Base-by-base conservation (phyloP, 2,113 vertebrate genomes). In the Tympanuchus pallidicinctus region DNA sequence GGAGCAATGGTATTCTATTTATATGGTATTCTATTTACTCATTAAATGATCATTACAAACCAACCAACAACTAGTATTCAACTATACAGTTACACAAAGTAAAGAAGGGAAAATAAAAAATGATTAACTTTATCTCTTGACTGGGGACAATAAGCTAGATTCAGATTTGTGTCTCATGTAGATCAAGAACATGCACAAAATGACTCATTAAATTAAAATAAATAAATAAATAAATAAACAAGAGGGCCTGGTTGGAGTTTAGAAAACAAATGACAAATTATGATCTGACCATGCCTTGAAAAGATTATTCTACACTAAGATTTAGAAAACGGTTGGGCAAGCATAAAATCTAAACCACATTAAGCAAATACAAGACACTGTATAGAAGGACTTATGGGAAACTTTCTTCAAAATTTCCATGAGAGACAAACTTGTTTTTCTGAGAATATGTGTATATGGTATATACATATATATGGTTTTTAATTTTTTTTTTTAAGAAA, bases 41-140 rank as follows among this genome's bases (percentile, higher is more conserved):
- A 56, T 84, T 81, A 79, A 72, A 92, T 19, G 93, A 72, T 88
- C 43, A 64, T 75, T 83, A 70, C 17, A 83, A 86, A 89, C 54
- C 77, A 95, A 74, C 64, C 59, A 95, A 40, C 56, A 90, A 79
- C 90, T 82, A 72, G 36, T 63, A 79, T 78, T 76, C 3, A 10
- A 8, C 77, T 82, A 20, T 1, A 82, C 30, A 72, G 15, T 50
- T 86, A 43, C 45, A 76, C n/a, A 79, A 69, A 82, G 50, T 19
- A 81, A 81, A 70, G 43, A 81, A 69, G 15, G 4, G 16, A 59
- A 56, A 12, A 59, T 40, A 80, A 85, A 45, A 86, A 87, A 74
- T 64, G 0, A 61, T 78, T 47, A 64, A 27, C 6, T 20, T 61
- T 78, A 38, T 24, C 47, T 43, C 25, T 72, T 86, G 77, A 66